Conservation (phyloP, 2,113 vertebrate species). For the Psettodes erumei region DNA sequence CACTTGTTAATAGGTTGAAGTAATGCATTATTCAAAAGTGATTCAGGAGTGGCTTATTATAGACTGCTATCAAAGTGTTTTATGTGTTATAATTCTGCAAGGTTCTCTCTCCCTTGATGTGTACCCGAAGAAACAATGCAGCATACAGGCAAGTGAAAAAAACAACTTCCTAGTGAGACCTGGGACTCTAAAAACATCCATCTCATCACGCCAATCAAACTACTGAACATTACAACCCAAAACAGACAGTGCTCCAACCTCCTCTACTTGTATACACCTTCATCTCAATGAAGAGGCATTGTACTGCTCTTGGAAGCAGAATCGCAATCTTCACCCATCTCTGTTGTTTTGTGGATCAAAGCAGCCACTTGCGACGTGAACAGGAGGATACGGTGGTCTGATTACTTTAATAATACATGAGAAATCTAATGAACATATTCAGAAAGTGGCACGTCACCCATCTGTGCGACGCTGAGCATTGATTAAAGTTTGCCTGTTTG, state of each 20-base stretch:
- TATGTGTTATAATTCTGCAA: constrained; percentile 4
- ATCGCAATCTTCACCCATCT: constrained; percentile 61
- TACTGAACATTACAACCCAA: constrained; percentile 54
- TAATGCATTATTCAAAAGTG: constrained; percentile 55
- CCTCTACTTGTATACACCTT: constrained; percentile 40
- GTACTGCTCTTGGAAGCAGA: constrained; percentile 12
- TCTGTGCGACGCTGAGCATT: constrained; percentile 68
- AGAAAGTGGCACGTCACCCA: constrained; percentile 67
- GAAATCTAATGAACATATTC: constrained; percentile 80
- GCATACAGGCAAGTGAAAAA: constrained; percentile 1
- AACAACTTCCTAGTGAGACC: constrained; percentile 8
- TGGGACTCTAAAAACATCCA: constrained; percentile 6
- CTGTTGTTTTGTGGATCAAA: constrained; percentile 73
- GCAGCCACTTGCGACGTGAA: constrained; percentile 70
- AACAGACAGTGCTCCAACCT: constrained; percentile 11
- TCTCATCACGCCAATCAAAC: constrained; percentile 36
- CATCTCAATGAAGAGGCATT: constrained; percentile 20
- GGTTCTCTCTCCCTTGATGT: constrained; percentile 25
- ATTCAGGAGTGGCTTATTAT: constrained; percentile 49
- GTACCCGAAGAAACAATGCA: constrained; percentile 28
- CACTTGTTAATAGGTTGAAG: constrained; percentile 46
- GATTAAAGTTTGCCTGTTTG: constrained; percentile 85
- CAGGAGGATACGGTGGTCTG: constrained; percentile 70
- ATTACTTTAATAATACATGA: constrained; percentile 87
- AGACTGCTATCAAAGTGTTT: constrained; percentile 51